These are phyloP conservation scores for Eleginops maclovinus DNA, from an alignment of 2,113 vertebrate genomes.

Conservation along the genomic window DNA sequence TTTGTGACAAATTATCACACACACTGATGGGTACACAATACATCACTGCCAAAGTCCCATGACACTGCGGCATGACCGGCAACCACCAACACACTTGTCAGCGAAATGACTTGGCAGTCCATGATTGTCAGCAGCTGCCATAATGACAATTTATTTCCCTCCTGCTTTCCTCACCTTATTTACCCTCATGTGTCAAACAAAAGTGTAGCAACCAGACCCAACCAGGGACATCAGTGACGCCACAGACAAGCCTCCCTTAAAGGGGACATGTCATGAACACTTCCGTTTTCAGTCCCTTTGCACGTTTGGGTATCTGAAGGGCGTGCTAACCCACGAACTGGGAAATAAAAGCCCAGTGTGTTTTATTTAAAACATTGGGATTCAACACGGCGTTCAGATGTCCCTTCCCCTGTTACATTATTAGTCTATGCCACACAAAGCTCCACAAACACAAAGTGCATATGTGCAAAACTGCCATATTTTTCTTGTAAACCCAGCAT, in stretches of 20 bases:
- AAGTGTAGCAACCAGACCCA: slow-evolving; percentile 42
- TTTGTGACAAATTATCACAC: slow-evolving; percentile 70
- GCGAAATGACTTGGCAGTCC: slow-evolving; percentile 72
- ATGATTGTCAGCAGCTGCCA: slow-evolving; percentile 73
- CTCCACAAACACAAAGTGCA: no score
- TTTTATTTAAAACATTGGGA: no score
- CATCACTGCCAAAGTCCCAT: slow-evolving; percentile 69
- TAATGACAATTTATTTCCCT: slow-evolving; percentile 70
- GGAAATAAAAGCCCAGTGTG: no score
- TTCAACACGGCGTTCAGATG: no score
- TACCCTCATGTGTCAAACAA: slow-evolving; percentile 32
- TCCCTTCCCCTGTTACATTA: no score
- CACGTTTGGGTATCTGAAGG: no score
- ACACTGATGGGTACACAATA: slow-evolving; percentile 62
- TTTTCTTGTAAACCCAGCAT: no score
- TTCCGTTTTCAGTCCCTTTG: no score
- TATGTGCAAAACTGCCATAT: no score
- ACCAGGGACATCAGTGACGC: slow-evolving; percentile 33
- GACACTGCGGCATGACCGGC: slow-evolving; percentile 54
- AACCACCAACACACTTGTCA: slow-evolving; percentile 64
- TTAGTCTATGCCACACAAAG: no score
- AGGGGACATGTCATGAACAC: no score
- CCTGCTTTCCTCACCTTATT: slow-evolving; percentile 36
- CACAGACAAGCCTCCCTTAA: slow-evolving; percentile 32
- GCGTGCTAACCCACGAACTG: no score